phyloP scores from a whole-genome alignment of 2,888 invertebrate genomes.

The Slavum lentiscoides region DNA sequence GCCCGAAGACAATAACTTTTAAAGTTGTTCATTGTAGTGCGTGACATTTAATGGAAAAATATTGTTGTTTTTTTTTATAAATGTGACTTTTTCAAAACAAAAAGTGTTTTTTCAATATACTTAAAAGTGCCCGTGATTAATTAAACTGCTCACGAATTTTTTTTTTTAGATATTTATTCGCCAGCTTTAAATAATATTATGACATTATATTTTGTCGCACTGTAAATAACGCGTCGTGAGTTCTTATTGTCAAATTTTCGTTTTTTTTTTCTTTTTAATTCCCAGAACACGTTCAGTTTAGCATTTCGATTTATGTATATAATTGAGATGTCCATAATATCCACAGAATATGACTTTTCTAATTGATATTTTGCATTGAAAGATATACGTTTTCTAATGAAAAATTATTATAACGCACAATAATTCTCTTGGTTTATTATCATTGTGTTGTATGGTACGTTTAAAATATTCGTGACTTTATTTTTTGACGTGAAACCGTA shows the following conservation, averaged over 20 bases:
- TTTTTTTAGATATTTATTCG: background rate
- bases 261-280: background rate
- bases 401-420: background rate
- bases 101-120: background rate
- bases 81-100: background rate
- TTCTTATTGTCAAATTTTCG: background rate
- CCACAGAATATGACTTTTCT: background rate
- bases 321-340: background rate
- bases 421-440: background rate
- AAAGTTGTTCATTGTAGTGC: background rate
- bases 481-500: background rate
- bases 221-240: background rate
- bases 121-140: background rate
- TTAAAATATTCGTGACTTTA: background rate
- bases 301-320: background rate
- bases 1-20: background rate
- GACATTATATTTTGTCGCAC: background rate
- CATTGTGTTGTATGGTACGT: too few species aligned
- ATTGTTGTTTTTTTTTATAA: background rate
- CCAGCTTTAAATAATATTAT: too few species aligned
- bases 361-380: background rate
- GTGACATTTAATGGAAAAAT: background rate
- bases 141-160: background rate
- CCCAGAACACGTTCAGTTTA: background rate
- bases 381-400: background rate